These are phyloP conservation scores for Parapsyche elsis DNA, from an alignment of 1,140 invertebrate genomes.

Conservation along the genomic window DNA sequence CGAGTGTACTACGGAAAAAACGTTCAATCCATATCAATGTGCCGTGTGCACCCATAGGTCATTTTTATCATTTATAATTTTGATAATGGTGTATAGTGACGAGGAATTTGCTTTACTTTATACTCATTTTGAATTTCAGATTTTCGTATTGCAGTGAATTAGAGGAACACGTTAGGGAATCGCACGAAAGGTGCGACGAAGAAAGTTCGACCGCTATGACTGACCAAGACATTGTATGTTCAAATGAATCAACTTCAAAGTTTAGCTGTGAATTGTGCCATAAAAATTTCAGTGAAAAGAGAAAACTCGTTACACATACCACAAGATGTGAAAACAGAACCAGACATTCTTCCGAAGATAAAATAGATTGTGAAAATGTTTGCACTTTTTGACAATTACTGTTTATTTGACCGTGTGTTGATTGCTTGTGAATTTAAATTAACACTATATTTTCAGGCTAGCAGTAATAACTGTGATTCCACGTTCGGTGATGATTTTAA, in stretches of 20 bases:
- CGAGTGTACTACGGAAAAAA: neutral
- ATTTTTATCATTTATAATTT: neutral
- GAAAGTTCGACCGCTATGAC: neutral
- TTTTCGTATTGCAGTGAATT: conserved; percentile 28
- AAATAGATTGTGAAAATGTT: conserved; percentile 23
- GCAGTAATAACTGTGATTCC: neutral
- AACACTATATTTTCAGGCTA: conserved; percentile 9
- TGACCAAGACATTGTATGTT: neutral
- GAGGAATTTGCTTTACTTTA: too few species aligned
- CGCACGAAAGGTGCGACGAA: conserved; percentile 22
- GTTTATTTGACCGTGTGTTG: neutral
- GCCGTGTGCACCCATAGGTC: conserved; percentile 45
- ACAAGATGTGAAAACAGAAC: conserved; percentile 44
- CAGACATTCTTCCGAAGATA: neutral
- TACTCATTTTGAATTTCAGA: conserved; percentile 9
- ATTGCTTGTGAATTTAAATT: neutral
- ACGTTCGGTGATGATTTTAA: conserved; percentile 2
- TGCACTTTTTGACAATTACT: neutral
- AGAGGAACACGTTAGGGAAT: conserved; percentile 44
- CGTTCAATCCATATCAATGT: conserved; percentile 44
- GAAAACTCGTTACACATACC: conserved; percentile 33
- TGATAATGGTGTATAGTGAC: too few species aligned
- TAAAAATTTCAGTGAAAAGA: conserved; percentile 45
- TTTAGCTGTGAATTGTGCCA: conserved; percentile 42
- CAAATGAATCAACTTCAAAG: conserved; percentile 32